These are phyloP conservation scores for Scelioninae gen. 1 DNA, from an alignment of 2,888 invertebrate species.

Conservation along the genomic window DNA sequence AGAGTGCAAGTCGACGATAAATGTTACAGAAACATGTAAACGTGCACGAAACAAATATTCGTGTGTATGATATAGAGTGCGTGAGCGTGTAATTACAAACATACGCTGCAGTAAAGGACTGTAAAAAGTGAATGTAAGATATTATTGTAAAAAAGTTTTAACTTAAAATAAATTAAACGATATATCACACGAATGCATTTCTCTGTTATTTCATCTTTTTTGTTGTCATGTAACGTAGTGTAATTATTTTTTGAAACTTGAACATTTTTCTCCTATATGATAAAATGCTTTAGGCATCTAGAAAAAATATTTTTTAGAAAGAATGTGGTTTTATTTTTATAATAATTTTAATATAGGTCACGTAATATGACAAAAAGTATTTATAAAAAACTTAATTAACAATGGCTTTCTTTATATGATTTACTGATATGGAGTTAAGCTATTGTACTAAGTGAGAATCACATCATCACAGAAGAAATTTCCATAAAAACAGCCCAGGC, in stretches of 20 bases:
- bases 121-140: conserved; percentile 83
- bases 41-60: conserved; percentile 62
- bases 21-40: conserved; percentile 55
- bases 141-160: conserved; percentile 85
- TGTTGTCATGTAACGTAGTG: background rate
- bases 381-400: no score
- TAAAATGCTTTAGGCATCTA: no score
- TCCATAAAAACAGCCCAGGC: no score
- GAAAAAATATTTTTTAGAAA: no score
- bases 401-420: no score
- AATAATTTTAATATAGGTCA: no score
- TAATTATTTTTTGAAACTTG: background rate
- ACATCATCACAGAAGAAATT: no score
- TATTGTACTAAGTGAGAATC: no score
- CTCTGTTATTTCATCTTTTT: conserved; percentile 7
- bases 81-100: conserved; percentile 67
- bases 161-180: conserved; percentile 85
- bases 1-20: conserved; percentile 66
- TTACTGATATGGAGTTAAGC: no score
- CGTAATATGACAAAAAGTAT: no score
- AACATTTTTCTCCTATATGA: no score
- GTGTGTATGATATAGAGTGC: conserved; percentile 60
- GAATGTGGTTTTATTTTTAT: no score
- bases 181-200: conserved; percentile 78
- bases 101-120: conserved; percentile 74